Percentiles rank a stretch among this genome's conserved stretches.
These are phyloP conservation scores for Pterobdella sp. DNA, from an alignment of 2,888 invertebrate genomes.

Conservation along the genomic window DNA sequence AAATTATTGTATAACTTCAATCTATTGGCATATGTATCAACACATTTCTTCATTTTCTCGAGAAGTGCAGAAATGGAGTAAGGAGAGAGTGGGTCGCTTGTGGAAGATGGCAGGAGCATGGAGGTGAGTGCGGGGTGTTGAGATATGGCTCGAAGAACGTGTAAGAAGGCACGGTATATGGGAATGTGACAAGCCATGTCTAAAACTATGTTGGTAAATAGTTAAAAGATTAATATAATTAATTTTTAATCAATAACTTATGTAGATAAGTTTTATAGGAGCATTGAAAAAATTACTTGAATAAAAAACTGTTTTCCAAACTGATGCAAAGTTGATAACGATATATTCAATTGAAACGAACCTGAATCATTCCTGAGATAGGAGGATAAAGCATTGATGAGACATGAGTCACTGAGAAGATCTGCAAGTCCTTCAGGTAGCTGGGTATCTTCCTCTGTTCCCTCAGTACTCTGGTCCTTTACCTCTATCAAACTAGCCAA, in stretches of 20 bases:
- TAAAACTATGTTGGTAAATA: conserved; percentile 58
- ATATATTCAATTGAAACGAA: conserved; percentile 44
- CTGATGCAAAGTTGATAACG: too few species aligned
- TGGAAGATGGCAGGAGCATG: conserved; percentile 59
- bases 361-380: conserved; percentile 71
- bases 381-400: conserved; percentile 59
- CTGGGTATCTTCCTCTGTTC: not conserved
- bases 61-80: conserved; percentile 64
- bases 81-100: not conserved
- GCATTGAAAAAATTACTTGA: not conserved
- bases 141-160: conserved; percentile 69
- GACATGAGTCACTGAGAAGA: conserved; percentile 70
- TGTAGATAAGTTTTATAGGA: not conserved
- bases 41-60: conserved; percentile 78
- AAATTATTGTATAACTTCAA: conserved; percentile 46
- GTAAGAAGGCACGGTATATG: conserved; percentile 73
- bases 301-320: not conserved
- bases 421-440: conserved; percentile 63
- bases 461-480: not conserved
- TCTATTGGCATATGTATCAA: conserved; percentile 73
- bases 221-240: not conserved
- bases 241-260: not conserved
- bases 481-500: conserved; percentile 81
- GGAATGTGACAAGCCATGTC: conserved; percentile 96
- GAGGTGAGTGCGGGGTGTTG: conserved; percentile 59